phyloP scores from a whole-genome alignment of 2,797 vertebrate genomes.

The Artibeus jamaicensis region DNA sequence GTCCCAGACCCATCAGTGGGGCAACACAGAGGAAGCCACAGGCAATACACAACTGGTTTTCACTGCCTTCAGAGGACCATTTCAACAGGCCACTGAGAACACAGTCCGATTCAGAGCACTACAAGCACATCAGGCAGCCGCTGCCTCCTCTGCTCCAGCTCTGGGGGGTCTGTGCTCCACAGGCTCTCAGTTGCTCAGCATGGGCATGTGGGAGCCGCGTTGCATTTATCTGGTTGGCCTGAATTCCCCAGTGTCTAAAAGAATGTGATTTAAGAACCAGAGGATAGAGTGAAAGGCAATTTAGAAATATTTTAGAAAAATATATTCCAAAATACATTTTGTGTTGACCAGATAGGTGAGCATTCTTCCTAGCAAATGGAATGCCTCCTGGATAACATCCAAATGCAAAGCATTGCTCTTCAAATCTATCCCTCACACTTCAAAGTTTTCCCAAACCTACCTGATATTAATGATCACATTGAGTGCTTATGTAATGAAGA shows the following conservation, averaged over 20 bases:
- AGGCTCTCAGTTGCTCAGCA: not conserved
- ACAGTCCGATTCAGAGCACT: not conserved
- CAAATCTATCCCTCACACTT: not conserved
- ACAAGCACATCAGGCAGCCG: fast-evolving
- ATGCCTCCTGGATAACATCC: not conserved
- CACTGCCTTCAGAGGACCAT: not conserved
- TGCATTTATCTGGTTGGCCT: not conserved
- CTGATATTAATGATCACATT: not conserved
- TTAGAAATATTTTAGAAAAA: not conserved
- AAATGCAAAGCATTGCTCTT: not conserved
- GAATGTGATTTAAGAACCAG: not conserved
- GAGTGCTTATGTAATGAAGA: not conserved
- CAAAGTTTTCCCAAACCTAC: not conserved
- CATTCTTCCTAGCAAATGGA: not conserved
- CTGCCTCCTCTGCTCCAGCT: not conserved
- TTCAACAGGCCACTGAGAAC: not conserved
- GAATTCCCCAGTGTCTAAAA: not conserved
- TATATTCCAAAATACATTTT: too few relatives aligned
- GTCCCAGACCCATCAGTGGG: not conserved
- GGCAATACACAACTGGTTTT: not conserved
- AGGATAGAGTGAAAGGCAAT: not conserved
- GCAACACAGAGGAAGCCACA: not conserved
- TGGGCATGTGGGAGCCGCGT: too few relatives aligned
- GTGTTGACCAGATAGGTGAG: not conserved
- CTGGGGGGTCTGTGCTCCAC: fast-evolving